Evolutionary conservation across 1,140 invertebrate genomes (phyloP).

Genomic region (Drosophila orosa): DNA sequence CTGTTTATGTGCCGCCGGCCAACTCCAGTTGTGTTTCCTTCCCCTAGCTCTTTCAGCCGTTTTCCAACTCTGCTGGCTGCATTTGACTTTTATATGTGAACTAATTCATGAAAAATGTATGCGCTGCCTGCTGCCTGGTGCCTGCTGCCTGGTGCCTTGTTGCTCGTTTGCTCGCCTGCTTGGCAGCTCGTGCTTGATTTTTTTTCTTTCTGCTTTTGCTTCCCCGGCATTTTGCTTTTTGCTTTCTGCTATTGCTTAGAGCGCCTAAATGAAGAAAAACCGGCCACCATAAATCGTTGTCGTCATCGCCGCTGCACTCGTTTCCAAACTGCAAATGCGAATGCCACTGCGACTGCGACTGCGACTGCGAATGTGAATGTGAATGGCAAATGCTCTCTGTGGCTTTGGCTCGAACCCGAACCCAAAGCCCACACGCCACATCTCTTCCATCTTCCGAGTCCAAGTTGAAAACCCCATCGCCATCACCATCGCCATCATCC

Average conservation of each 20-base stretch:
- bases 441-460: slow-evolving; percentile 15
- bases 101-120: slow-evolving; percentile 82
- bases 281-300: slow-evolving; percentile 77
- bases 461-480: slow-evolving; percentile 11
- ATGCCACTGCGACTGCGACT: slow-evolving; percentile 25
- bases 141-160: slow-evolving; percentile 27
- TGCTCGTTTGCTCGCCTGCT: slow-evolving; percentile 33
- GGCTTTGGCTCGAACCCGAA: slow-evolving; percentile 16
- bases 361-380: slow-evolving; percentile 44
- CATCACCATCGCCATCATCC: slow-evolving; percentile 4
- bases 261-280: slow-evolving; percentile 76
- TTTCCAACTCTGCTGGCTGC: slow-evolving; percentile 44
- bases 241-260: slow-evolving; percentile 13
- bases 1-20: slow-evolving; percentile 66
- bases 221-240: neutral
- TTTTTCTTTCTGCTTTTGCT: slow-evolving; percentile 17
- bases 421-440: neutral
- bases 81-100: slow-evolving; percentile 82
- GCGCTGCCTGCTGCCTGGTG: slow-evolving; percentile 24
- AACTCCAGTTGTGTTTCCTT: slow-evolving; percentile 9
- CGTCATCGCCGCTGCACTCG: slow-evolving; percentile 36
- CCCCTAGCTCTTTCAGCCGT: neutral
- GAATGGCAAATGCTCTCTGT: slow-evolving; percentile 60
- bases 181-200: slow-evolving; percentile 18
- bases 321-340: slow-evolving; percentile 33